Percentiles rank a stretch among this genome's conserved stretches.
Evolutionary conservation across 2,888 invertebrate genomes (phyloP).

Genomic region (Diarsia brunnea): DNA sequence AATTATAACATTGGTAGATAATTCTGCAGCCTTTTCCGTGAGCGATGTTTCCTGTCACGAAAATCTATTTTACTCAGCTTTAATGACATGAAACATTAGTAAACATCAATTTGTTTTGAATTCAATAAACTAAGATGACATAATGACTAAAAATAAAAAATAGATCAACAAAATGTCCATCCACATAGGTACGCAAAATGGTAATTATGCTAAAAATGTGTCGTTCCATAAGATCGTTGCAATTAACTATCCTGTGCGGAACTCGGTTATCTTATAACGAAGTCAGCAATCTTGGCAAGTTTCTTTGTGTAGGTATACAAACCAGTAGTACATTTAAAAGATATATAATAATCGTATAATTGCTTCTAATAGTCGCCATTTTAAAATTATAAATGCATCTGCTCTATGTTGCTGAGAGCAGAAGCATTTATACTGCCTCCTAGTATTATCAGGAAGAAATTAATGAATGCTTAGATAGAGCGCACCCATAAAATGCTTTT

Average conservation of each 20-base stretch:
- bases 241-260: slow-evolving; percentile 27
- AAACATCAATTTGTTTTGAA: not conserved
- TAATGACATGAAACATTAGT: not conserved
- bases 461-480: not conserved
- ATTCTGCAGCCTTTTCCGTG: not conserved
- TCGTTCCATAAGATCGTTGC: slow-evolving; percentile 1
- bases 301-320: not conserved
- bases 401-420: too few species aligned
- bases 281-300: slow-evolving; percentile 12
- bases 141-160: too few species aligned
- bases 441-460: not conserved
- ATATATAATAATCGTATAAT: not conserved
- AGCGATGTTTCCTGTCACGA: not conserved
- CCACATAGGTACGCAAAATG: not conserved
- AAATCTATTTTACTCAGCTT: not conserved
- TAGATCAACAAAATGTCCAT: too few species aligned
- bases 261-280: not conserved
- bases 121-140: not conserved
- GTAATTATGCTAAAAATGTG: slow-evolving; percentile 10
- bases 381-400: not conserved
- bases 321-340: not conserved
- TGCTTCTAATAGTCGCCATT: not conserved
- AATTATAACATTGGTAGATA: not conserved
- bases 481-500: not conserved
- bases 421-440: not conserved